Evolutionary conservation across 2,888 invertebrate species (phyloP).

Genomic region (Hanleya hanleyi): DNA sequence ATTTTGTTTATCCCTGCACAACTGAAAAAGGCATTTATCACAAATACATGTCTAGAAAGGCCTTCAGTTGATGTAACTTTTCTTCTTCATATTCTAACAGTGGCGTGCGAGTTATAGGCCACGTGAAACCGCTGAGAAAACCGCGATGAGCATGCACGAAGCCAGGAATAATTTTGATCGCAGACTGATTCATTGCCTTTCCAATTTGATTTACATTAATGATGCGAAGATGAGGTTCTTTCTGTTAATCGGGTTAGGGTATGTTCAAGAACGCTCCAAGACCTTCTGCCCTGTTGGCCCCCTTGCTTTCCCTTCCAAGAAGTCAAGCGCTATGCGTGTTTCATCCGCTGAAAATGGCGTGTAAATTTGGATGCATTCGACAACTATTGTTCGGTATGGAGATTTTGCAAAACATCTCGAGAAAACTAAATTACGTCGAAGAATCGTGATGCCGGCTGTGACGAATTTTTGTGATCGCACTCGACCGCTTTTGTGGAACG

Average conservation of each 20-base stretch:
- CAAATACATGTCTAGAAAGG: too few relatives aligned
- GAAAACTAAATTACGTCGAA: not conserved
- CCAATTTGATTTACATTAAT: constrained; percentile 30
- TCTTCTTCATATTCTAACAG: too few relatives aligned
- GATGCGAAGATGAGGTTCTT: constrained; percentile 17
- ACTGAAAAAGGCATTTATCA: too few relatives aligned
- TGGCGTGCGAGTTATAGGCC: too few relatives aligned
- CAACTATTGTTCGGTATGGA: not conserved
- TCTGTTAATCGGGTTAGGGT: constrained; percentile 22
- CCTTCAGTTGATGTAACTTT: too few relatives aligned
- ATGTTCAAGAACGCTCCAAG: not conserved
- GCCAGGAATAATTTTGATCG: too few relatives aligned
- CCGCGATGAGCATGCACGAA: too few relatives aligned
- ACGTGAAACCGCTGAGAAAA: too few relatives aligned
- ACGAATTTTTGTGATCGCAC: too few relatives aligned
- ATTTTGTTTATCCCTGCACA: too few relatives aligned
- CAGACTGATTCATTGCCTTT: constrained; percentile 1
- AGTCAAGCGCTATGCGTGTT: not conserved
- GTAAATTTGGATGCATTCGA: not conserved
- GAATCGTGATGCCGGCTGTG: too few relatives aligned
- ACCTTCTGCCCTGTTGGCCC: not conserved
- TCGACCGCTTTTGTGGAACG: too few relatives aligned
- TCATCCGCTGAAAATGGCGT: not conserved
- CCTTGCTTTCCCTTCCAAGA: not conserved
- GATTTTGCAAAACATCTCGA: not conserved